Base-by-base conservation (phyloP, 2,797 vertebrate species). In the Euthynnus affinis region DNA sequence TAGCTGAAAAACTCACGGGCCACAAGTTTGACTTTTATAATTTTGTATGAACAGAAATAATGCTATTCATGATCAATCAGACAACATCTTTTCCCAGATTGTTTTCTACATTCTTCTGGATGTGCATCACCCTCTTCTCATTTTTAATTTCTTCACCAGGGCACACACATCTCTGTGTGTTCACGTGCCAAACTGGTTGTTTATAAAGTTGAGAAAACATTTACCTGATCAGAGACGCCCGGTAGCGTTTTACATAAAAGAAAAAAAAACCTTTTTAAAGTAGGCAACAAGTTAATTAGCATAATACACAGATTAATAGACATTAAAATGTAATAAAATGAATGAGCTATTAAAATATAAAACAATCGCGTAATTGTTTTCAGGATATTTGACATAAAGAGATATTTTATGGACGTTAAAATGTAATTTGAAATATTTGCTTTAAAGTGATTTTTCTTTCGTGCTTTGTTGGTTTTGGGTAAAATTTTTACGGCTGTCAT, bases 141-240 rank as follows among this genome's bases (percentile, higher is more conserved):
- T 70, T 66, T 65, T 15, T 64, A 1, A 29, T 73, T 4, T 67
- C 3, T 20, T 66, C 14, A 40, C 3, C 3, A 53, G 34, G 25
- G 73, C 23, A 72, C n/a, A 62, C 17, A 58, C 37, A 20, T 18
- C 18, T 18, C 18, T 14, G 13, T 52, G 51, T 34, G 32, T 1
- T 71, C 23, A 29, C 32, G 32, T 6, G 56, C 1, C 48, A 51
- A 49, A 57, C 15, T 15, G 25, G 44, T 0, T 42, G 13, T 40
- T 58, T 51, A 29, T 42, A 79, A 75, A 70, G 69, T 76, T 71
- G 29, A 52, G 22, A 59, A 56, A 63, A 51, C 53, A 9, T 9
- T 14, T 60, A 69, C 18, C 69, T 8, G 15, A 14, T 37, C 48
- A 32, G 25, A 6, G 57, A 70, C 58, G 29, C 25, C 13, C 49